These are phyloP conservation scores for Acropternis orthonyx DNA, from an alignment of 2,797 vertebrate genomes.

Conservation along the genomic window DNA sequence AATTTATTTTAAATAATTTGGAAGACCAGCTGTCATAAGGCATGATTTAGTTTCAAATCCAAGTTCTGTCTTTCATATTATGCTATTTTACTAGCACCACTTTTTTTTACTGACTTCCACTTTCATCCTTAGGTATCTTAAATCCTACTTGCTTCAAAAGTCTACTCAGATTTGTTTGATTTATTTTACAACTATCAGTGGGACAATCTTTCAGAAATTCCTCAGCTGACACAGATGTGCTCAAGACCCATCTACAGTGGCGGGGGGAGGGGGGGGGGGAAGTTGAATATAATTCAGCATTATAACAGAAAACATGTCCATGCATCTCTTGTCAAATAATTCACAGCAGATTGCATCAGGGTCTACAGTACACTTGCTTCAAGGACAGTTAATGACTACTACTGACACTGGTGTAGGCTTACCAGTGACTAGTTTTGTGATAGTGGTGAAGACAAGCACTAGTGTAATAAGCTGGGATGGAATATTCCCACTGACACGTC, in stretches of 20 bases:
- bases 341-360: neutral
- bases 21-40: neutral
- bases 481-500: neutral
- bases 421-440: neutral
- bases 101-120: neutral
- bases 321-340: neutral
- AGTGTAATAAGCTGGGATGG: neutral
- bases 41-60: neutral
- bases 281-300: neutral
- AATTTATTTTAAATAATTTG: neutral
- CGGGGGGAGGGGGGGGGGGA: too few species aligned
- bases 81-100: neutral
- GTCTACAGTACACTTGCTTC: neutral
- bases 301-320: neutral
- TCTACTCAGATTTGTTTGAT: neutral
- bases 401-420: fast-evolving
- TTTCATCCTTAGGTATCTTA: neutral
- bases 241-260: neutral
- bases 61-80: neutral
- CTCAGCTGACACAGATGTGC: neutral
- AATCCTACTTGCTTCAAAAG: neutral
- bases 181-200: neutral
- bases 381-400: neutral
- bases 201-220: neutral
- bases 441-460: fast-evolving